Percentiles rank a stretch among this genome's conserved stretches.
These are phyloP conservation scores for Carettochelys insculpta DNA, from an alignment of 2,113 vertebrate species.

Conservation along the genomic window DNA sequence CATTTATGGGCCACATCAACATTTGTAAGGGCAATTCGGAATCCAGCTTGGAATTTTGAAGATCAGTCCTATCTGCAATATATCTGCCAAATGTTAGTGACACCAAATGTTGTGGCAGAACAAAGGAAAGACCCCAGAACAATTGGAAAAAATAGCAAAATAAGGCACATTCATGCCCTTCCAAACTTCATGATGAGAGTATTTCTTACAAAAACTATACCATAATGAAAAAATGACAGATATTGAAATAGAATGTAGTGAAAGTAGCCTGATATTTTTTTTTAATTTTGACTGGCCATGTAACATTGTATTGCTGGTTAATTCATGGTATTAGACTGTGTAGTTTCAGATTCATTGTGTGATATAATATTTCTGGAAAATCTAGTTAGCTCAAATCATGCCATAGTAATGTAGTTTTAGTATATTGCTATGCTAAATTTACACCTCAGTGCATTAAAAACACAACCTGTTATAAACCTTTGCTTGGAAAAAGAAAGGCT, in stretches of 20 bases:
- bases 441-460: conserved; percentile 31
- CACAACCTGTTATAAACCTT: neutral
- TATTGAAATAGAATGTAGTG: neutral
- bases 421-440: neutral
- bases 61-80: neutral
- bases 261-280: neutral
- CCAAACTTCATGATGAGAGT: neutral
- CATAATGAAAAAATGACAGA: neutral
- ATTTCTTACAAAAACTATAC: neutral
- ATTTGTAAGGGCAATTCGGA: conserved; percentile 21
- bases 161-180: neutral
- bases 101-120: neutral
- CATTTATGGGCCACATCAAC: conserved; percentile 15
- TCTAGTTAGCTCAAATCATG: neutral
- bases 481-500: neutral
- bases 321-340: neutral
- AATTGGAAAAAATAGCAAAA: conserved; percentile 6
- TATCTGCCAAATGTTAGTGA: conserved; percentile 10
- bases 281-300: neutral
- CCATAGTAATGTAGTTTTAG: neutral
- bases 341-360: neutral
- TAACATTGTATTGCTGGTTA: conserved; percentile 12
- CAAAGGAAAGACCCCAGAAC: neutral
- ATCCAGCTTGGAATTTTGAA: neutral
- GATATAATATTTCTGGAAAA: neutral